Percentiles rank a stretch among this genome's conserved stretches.
These are phyloP conservation scores for Synanthedon tipuliformis DNA, from an alignment of 2,888 invertebrate genomes.

Conservation along the genomic window DNA sequence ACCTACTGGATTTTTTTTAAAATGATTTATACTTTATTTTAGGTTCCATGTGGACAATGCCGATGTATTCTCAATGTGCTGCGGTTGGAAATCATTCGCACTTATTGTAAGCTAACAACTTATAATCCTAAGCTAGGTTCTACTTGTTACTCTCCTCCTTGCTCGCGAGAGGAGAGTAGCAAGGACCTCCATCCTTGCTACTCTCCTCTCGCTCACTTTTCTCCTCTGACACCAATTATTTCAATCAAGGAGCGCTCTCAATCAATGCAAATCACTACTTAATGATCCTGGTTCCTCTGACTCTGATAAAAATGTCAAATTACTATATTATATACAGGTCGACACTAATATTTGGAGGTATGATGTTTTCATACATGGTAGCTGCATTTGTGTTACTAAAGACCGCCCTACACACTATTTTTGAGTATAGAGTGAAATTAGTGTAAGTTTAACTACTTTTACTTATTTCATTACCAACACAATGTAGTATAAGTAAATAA, in stretches of 20 bases:
- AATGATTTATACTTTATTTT: neutral
- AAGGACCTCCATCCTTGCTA: no score
- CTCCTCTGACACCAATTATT: no score
- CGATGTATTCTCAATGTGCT: conserved; percentile 54
- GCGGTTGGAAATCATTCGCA: conserved; percentile 38
- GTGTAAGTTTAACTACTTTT: conserved; percentile 33
- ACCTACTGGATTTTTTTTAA: neutral
- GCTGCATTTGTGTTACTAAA: conserved; percentile 43
- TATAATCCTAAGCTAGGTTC: no score
- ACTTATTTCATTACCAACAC: neutral
- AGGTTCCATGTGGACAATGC: conserved; percentile 55
- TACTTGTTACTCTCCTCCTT: no score
- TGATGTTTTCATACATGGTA: conserved; percentile 41
- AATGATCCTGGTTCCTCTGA: no score
- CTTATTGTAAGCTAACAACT: conserved; percentile 30
- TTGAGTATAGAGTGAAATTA: conserved; percentile 54
- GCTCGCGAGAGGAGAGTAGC: no score
- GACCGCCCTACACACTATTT: conserved; percentile 50
- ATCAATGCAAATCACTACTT: no score
- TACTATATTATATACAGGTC: conserved; percentile 23
- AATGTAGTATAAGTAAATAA: no score
- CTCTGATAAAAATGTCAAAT: no score
- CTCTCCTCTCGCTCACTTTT: no score
- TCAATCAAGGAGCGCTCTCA: no score
- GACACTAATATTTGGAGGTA: conserved; percentile 40